These are phyloP conservation scores for Apodemia hepburni DNA, from an alignment of 2,888 invertebrate species.

Conservation along the genomic window DNA sequence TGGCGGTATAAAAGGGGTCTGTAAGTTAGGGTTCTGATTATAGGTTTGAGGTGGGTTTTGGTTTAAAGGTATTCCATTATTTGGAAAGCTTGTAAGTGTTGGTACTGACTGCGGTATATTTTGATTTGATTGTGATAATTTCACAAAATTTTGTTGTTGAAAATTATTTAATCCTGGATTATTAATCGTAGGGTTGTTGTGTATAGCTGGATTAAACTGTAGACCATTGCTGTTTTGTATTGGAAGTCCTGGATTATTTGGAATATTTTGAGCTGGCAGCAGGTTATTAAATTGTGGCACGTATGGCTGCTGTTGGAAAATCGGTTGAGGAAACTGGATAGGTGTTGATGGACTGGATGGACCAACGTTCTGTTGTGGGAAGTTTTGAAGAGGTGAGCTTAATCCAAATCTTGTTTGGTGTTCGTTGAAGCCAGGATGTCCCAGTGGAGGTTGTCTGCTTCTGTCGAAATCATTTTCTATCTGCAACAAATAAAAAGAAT, in stretches of 20 bases:
- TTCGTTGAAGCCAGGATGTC: slow-evolving; percentile 65
- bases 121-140: slow-evolving; percentile 47
- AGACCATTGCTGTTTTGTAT: slow-evolving; percentile 43
- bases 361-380: slow-evolving; percentile 49
- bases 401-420: slow-evolving; percentile 72
- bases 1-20: slow-evolving; percentile 50
- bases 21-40: slow-evolving; percentile 49
- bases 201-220: slow-evolving; percentile 44
- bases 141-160: slow-evolving; percentile 48
- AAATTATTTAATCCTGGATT: slow-evolving; percentile 45
- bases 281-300: slow-evolving; percentile 65
- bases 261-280: slow-evolving; percentile 47
- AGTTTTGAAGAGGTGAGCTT: slow-evolving; percentile 62
- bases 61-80: slow-evolving; percentile 44
- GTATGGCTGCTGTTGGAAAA: slow-evolving; percentile 55
- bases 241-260: slow-evolving; percentile 38
- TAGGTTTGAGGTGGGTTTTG: slow-evolving; percentile 48
- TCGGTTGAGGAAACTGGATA: slow-evolving; percentile 54
- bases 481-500: slow-evolving; percentile 53
- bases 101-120: slow-evolving; percentile 57
- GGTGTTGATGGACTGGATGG: slow-evolving; percentile 52
- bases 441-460: slow-evolving; percentile 61
- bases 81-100: slow-evolving; percentile 59
- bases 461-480: slow-evolving; percentile 74
- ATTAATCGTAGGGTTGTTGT: slow-evolving; percentile 39